Evolutionary conservation across 2,888 invertebrate species (phyloP).

Genomic region (Congeria kusceri): DNA sequence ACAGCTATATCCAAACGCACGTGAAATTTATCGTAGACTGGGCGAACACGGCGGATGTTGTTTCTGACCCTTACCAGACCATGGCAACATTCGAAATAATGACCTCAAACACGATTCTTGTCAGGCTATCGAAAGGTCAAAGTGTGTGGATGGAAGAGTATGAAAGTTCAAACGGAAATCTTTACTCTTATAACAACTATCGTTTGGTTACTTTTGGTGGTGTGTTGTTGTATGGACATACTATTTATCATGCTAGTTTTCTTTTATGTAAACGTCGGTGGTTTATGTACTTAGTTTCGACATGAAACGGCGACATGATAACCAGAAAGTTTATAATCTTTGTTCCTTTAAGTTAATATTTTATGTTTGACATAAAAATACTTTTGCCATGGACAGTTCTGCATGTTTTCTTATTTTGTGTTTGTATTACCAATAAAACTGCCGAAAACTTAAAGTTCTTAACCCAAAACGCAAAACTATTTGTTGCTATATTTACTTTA

Average conservation of each 20-base stretch:
- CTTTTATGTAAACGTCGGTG: no score
- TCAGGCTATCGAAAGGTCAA: neutral
- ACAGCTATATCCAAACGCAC: neutral
- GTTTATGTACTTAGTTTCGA: no score
- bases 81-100: neutral
- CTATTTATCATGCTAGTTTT: neutral
- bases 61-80: neutral
- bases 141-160: conserved; percentile 3
- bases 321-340: no score
- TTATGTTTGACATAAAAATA: no score
- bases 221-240: neutral
- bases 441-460: no score
- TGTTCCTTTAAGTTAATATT: no score
- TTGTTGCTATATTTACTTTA: no score
- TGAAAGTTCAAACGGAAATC: neutral
- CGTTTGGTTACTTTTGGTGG: neutral
- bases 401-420: no score
- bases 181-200: neutral
- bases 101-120: neutral
- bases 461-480: no score
- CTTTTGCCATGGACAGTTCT: no score
- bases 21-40: neutral
- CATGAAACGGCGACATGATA: no score
- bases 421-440: no score
- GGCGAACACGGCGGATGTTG: neutral